Evolutionary conservation across 2,113 vertebrate species (phyloP), one percentile per base, ranked within the genome.

Genomic region (Herpetotheres cachinnans): DNA sequence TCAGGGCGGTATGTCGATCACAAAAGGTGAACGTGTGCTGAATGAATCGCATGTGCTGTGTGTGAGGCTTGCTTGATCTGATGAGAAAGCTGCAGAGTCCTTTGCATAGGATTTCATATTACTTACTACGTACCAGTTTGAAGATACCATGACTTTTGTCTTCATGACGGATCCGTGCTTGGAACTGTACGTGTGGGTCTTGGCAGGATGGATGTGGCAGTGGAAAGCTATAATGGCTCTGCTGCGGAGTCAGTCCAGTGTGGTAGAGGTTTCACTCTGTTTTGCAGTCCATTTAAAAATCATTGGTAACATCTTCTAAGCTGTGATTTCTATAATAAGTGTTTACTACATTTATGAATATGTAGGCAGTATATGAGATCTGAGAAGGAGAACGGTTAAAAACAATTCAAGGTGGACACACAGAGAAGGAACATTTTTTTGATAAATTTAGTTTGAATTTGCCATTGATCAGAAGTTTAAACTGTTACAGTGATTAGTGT

Each of bases 21-120:
- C 30, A 27, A 49, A 42, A 30, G 5, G 58, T 11, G 40, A 65
- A 42, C 6, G 1, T 7, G 16, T 2, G 0, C n/a, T 30, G 19
- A 24, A 30, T 50, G 30, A 47, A 30, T 30, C 30, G 13, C 10
- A 7, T 2, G 9, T 1, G 0, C 38, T 32, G 24, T 25, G 10
- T 11, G 40, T 10, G 36, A 65, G 17, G 21, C 52, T 82, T 50
- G 26, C 44, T 62, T 26, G 32, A 27, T 12, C 26, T 13, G 17
- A 52, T 22, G 15, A 9, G 52, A 44, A 46, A 67, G 46, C 38
- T 29, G 46, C 15, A 67, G 46, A 52, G 59, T 52, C 10, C 7
- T 52, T 66, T 74, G 32, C 1, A 1, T 18, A 19, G 34, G 54
- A 29, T 3, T 52, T 12, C 52, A 16, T 69, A 20, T 66, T 52